Base-by-base conservation (phyloP, 2,888 invertebrate genomes). In the Polietes domitor region DNA sequence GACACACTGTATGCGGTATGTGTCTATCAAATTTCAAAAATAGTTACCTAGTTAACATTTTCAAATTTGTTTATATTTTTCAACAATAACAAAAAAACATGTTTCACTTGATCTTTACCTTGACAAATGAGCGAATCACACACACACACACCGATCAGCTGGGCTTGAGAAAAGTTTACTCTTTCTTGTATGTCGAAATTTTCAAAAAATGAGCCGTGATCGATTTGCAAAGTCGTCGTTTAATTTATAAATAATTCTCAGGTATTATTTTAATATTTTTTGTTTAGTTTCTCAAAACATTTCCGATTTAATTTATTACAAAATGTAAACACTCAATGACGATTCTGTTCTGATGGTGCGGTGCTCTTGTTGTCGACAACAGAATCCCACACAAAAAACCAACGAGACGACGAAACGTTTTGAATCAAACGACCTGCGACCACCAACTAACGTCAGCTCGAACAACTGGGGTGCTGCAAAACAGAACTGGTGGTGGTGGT, bases 21-120 rank as follows among this genome's bases (percentile, higher is more conserved):
- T 41, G 24, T 7, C 9, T 2, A 50, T 50, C 7, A 50, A 50
- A 50, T 53, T 58, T 58, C 58, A 58, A 58, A 12, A 58, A n/a
- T n/a, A n/a, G 2, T 15, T 47, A 26, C 26, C 0, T 19, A 4
- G 12, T 15, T 58, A 58, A 41, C 41, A 41, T 41, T 32, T 63
- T 55, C 24, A 21, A 26, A 63, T 63, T 63, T 32, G 28, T 32
- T 63, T 10, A 21, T n/a, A 63, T 41, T 37, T 65, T 37, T 4
- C 32, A 65, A 12, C 6, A 37, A 65, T 12, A 41, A 65, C 19
- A 32, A 63, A 32, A 1, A 55, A 77, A 58, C 19, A 61, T 61
- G 75, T 79, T 83, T 61, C 50, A 75, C 83, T 77, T 83, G 82
- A 86, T 77, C 79, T 85, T 85, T 86, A 85, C 84, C 82, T 86